phyloP scores from a whole-genome alignment of 2,113 vertebrate species.

The Phaethon lepturus region DNA sequence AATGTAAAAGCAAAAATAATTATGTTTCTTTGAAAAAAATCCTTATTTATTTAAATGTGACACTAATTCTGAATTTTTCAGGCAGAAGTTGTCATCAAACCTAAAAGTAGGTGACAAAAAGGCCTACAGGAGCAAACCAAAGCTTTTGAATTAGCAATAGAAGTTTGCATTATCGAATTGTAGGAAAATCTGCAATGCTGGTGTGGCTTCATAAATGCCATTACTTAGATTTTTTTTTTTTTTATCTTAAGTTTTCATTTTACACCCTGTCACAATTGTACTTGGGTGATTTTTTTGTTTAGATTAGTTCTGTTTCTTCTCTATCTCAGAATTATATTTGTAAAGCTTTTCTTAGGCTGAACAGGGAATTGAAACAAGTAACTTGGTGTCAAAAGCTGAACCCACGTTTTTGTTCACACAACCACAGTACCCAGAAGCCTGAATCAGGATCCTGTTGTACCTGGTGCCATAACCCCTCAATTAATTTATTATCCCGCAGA shows the following conservation, averaged over 20 bases:
- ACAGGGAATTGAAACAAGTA: neutral
- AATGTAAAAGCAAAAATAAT: neutral
- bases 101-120: neutral
- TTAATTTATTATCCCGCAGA: neutral
- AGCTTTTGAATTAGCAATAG: neutral
- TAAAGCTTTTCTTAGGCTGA: neutral
- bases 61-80: neutral
- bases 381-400: neutral
- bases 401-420: fast-evolving
- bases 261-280: neutral
- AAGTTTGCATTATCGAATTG: neutral
- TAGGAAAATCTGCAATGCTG: neutral
- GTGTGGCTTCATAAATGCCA: neutral
- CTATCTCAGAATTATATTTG: neutral
- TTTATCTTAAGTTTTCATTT: neutral
- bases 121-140: neutral
- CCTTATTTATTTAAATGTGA: neutral
- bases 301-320: neutral
- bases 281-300: neutral
- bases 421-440: neutral
- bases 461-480: fast-evolving
- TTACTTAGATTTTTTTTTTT: neutral
- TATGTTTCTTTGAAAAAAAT: neutral
- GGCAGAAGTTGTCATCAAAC: neutral
- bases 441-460: neutral